These are phyloP conservation scores for Drosophila parabipectinata DNA, from an alignment of 1,140 invertebrate species.

Conservation along the genomic window DNA sequence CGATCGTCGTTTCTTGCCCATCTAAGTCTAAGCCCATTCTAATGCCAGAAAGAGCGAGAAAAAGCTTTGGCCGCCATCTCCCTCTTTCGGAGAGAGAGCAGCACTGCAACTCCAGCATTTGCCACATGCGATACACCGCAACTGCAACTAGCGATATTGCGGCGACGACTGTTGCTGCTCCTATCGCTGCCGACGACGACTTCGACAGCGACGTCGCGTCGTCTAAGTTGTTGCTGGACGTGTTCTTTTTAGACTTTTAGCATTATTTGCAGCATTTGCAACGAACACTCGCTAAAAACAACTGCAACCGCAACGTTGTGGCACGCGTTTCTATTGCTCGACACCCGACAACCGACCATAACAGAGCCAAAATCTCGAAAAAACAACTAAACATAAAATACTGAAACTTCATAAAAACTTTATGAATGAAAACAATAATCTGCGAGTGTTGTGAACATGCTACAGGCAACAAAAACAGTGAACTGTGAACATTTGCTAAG, in stretches of 20 bases:
- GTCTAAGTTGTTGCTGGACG: slow-evolving; percentile 72
- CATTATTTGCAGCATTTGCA: slow-evolving; percentile 84
- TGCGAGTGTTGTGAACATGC: slow-evolving; percentile 45
- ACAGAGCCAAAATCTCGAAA: slow-evolving; percentile 22
- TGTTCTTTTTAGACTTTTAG: slow-evolving; percentile 83
- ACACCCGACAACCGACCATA: slow-evolving; percentile 39
- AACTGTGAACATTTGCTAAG: slow-evolving; percentile 48
- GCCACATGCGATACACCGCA: slow-evolving; percentile 64
- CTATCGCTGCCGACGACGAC: slow-evolving; percentile 39
- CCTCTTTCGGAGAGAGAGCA: slow-evolving; percentile 31
- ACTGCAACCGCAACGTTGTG: slow-evolving; percentile 84
- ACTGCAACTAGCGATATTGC: slow-evolving; percentile 45
- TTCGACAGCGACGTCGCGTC: slow-evolving; percentile 55
- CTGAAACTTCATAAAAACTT: slow-evolving; percentile 16
- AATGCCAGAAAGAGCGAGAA: slow-evolving; percentile 57
- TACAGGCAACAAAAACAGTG: slow-evolving; percentile 27
- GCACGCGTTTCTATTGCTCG: slow-evolving; percentile 82
- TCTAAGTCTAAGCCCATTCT: slow-evolving; percentile 79
- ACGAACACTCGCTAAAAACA: slow-evolving; percentile 84
- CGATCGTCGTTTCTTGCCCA: slow-evolving; percentile 59
- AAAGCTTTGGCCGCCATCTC: background rate
- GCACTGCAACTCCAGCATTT: slow-evolving; percentile 68
- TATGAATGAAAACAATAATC: slow-evolving; percentile 36
- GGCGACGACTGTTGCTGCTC: slow-evolving; percentile 42
- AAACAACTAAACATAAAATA: slow-evolving; percentile 19